Base-by-base conservation (phyloP, 1,140 invertebrate species). In the Telenomus remus region DNA sequence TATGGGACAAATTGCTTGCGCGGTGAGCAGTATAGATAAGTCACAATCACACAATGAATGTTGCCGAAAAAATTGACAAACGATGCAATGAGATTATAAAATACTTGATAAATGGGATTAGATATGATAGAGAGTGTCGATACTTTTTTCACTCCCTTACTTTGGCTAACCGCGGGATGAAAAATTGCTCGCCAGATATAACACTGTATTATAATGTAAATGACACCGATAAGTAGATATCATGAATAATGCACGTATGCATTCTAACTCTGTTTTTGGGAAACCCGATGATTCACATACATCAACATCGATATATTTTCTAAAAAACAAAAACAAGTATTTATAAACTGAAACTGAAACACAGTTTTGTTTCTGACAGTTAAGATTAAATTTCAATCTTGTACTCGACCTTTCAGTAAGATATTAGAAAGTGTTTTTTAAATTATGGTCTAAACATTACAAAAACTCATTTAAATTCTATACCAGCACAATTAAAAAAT, bases 31-130 rank as follows among this genome's bases (percentile, higher is more conserved):
- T 61, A 63, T 51, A 51, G 53, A 65, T 61, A 60, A 75, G 46
- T 68, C 53, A 43, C 16, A 50, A 27, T 27, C 19, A 39, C 35
- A 12, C 9, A 46, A 66, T 47, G 33, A 60, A 57, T 39, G 48
- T 64, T 54, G 43, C 53, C 37, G 69, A 78, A 76, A 80, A 78
- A 72, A 39, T 75, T 82, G 79, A 81, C 72, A 78, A 78, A 81
- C 64, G 79, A 80, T 57, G 66, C 55, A 55, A 64, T 59, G 75
- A 81, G 80, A 84, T 84, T 83, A 80, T 81, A 81, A 81, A 83
- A 79, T 79, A 82, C 81, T 84, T 84, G 82, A 84, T 84, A 80
- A 76, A 84, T 84, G 78, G 57, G 57, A 69, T 73, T 49, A 68
- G 75, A 79, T 79, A 75, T 48, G 66, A 54, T 54, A 65, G 50